Evolutionary conservation across 2,888 invertebrate species (phyloP).

Genomic region (Cheilosia impressa): DNA sequence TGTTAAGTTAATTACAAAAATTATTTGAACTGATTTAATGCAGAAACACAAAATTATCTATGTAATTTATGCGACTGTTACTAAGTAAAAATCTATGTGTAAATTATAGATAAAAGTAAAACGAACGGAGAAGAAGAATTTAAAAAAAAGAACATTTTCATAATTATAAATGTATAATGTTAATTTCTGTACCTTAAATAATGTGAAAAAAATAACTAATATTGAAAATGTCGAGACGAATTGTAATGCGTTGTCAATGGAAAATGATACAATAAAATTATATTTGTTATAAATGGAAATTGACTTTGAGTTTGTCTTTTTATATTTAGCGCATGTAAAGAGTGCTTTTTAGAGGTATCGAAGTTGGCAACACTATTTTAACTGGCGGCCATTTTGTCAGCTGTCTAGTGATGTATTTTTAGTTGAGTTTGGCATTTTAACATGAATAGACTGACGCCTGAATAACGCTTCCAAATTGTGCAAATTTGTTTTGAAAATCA

Average conservation of each 20-base stretch:
- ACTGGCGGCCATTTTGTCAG: no score
- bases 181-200: constrained; percentile 71
- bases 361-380: no score
- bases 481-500: no score
- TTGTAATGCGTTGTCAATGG: constrained; percentile 58
- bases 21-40: constrained; percentile 47
- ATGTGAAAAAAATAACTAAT: constrained; percentile 29
- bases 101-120: constrained; percentile 15
- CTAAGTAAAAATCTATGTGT: constrained; percentile 41
- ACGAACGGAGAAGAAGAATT: neutral
- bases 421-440: no score
- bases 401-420: no score
- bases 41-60: constrained; percentile 30
- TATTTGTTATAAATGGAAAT: constrained; percentile 66
- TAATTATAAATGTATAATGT: constrained; percentile 60
- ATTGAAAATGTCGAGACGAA: constrained; percentile 35
- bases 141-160: constrained; percentile 7
- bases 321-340: neutral
- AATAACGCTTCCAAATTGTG: no score
- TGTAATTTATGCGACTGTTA: constrained; percentile 58
- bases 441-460: no score
- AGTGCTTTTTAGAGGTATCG: no score
- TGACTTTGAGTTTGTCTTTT: constrained; percentile 2
- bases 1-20: constrained; percentile 33
- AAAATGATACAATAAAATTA: constrained; percentile 58